phyloP scores from a whole-genome alignment of 2,888 invertebrate genomes.

The Thera britannica region DNA sequence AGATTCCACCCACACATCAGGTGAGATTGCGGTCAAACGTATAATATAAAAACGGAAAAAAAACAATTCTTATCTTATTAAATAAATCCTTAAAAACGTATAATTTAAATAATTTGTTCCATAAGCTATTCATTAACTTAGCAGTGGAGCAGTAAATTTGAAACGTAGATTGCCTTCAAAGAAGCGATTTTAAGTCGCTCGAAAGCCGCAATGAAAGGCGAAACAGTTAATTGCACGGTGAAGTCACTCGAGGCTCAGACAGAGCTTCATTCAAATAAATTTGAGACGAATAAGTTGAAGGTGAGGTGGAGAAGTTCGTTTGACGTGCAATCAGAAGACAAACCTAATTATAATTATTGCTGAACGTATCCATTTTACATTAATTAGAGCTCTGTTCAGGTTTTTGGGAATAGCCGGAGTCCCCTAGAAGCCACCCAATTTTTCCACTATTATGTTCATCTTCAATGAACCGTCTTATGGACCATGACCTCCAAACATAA shows the following conservation, averaged over 20 bases:
- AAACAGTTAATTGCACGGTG: conserved; percentile 70
- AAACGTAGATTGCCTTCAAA: conserved; percentile 47
- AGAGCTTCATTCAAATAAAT: conserved; percentile 59
- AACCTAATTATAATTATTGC: too few species aligned
- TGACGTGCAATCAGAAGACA: conserved; percentile 46
- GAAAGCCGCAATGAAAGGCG: conserved; percentile 64
- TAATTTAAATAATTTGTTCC: background rate
- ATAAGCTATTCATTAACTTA: conserved; percentile 29
- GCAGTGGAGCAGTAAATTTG: conserved; percentile 49
- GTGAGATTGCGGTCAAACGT: too few species aligned
- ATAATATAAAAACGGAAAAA: too few species aligned
- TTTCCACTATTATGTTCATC: too few species aligned
- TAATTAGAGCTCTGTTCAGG: too few species aligned
- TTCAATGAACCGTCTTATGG: too few species aligned
- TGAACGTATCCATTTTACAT: too few species aligned
- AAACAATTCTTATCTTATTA: background rate
- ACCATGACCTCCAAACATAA: too few species aligned
- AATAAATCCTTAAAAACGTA: background rate
- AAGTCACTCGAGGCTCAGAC: conserved; percentile 47
- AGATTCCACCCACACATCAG: too few species aligned
- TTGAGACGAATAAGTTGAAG: conserved; percentile 58
- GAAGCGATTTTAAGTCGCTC: conserved; percentile 64
- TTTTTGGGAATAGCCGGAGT: too few species aligned
- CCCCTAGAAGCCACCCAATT: too few species aligned
- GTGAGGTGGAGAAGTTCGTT: conserved; percentile 66